Evolutionary conservation across 2,113 vertebrate genomes (phyloP), one percentile per base, ranked within the genome.

Genomic region (Centropus unirufus): DNA sequence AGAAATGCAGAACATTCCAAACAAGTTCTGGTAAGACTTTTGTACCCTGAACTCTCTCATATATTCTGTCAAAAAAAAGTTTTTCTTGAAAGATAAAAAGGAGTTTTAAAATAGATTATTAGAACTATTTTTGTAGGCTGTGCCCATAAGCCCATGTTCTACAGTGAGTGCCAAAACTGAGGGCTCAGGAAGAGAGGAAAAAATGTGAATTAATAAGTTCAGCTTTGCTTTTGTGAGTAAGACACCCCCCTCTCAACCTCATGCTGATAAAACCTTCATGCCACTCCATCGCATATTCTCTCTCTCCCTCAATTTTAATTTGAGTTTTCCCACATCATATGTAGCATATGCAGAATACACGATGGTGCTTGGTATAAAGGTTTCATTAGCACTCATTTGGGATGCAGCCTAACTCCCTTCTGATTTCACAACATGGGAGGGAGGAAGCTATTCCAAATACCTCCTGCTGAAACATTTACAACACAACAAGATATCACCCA

Each of bases 341-440:
- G 82, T 70, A 88, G 83, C 93, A 90, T 89, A 93, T 92, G 91
- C 91, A 89, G 90, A 77, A 97, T 90, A 72, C 83, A 70, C 13
- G 85, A 86, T 68, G 83, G 83, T 77, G 79, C 68, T 40, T 52
- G 39, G 64, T 88, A 90, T 81, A 94, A 94, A 95, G 90, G 92
- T 96, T 97, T 96, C 93, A 95, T 96, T 95, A 96, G 87, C 83
- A 92, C 92, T 96, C 92, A 80, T 95, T 95, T 92, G 95, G 92
- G 94, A 96, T 96, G 93, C 93, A 95, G 90, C 82, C 88, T 67
- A 94, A 92, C 82, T 95, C 92, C 94, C 92, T 94, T 55, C 75
- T 78, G 92, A 92, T 94, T 97, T 77, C 73, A 74, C 85, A 78
- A 90, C 72, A 61, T 47, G 85, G 78, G 72, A 95, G 75, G 14